Evolutionary conservation across 2,113 vertebrate species (phyloP).

Genomic region (Ploceus nigricollis): DNA sequence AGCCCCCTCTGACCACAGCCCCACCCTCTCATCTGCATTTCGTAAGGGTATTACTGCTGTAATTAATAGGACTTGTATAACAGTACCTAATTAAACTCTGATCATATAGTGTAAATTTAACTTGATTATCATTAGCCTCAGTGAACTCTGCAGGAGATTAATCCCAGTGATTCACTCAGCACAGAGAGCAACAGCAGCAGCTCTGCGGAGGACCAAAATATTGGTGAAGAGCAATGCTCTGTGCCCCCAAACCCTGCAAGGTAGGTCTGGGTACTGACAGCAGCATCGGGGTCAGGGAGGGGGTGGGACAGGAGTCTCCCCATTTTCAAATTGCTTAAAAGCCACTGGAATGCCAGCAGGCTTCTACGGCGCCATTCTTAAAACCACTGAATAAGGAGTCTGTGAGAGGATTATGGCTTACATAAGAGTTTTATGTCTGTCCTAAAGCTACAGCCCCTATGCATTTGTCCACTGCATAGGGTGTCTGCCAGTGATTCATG

Average conservation of each 20-base stretch:
- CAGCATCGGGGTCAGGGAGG: fast-evolving
- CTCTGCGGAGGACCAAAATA: not conserved
- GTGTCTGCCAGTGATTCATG: not conserved
- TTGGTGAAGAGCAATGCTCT: not conserved
- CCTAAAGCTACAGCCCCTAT: not conserved
- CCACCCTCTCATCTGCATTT: constrained; percentile 44
- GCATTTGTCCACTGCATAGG: not conserved
- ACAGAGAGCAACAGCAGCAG: not conserved
- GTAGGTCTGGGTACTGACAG: fast-evolving
- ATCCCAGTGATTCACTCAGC: constrained; percentile 51
- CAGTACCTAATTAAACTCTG: constrained; percentile 65
- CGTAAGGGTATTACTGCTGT: constrained; percentile 38
- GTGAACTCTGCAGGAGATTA: constrained; percentile 56
- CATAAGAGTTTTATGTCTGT: constrained; percentile 44
- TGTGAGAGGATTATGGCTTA: constrained; percentile 58
- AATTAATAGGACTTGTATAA: constrained; percentile 68
- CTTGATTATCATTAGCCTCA: constrained; percentile 54
- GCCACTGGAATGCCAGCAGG: not conserved
- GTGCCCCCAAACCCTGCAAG: not conserved
- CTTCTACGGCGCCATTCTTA: not conserved
- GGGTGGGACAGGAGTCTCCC: not conserved
- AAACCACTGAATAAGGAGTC: constrained; percentile 33
- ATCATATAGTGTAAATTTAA: constrained; percentile 68
- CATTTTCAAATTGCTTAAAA: not conserved
- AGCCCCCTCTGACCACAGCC: not conserved